phyloP scores from a whole-genome alignment of 2,888 invertebrate genomes.

The Nephrocerus scutellatus region DNA sequence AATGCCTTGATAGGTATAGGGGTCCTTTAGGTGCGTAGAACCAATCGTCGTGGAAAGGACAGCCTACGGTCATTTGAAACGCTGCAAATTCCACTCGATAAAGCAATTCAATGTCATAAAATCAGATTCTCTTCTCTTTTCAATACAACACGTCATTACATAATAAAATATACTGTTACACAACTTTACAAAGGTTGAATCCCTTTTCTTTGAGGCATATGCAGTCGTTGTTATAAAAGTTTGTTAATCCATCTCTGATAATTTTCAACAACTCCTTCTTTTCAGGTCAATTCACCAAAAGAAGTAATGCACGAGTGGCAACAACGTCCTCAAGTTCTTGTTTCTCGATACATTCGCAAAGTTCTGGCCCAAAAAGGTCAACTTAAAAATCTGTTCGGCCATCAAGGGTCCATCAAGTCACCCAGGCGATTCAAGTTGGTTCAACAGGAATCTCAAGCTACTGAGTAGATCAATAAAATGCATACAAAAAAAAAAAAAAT shows the following conservation, averaged over 20 bases:
- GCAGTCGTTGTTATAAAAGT: background rate
- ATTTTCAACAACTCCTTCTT: slow-evolving; percentile 21
- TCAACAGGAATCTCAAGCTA: slow-evolving; percentile 84
- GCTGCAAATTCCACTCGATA: too few species aligned
- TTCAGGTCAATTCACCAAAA: slow-evolving; percentile 75
- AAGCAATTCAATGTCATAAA: too few species aligned
- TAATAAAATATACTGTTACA: too few species aligned
- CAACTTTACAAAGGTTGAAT: too few species aligned
- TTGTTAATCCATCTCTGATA: background rate
- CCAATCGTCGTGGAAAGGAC: too few species aligned
- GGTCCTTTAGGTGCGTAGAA: too few species aligned
- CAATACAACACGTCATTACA: too few species aligned
- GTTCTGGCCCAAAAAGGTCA: slow-evolving; percentile 73
- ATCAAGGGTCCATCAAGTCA: slow-evolving; percentile 77
- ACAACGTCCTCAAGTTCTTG: slow-evolving; percentile 75
- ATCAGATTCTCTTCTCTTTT: too few species aligned
- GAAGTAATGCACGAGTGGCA: slow-evolving; percentile 89
- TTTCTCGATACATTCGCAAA: slow-evolving; percentile 75
- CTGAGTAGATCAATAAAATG: slow-evolving; percentile 1
- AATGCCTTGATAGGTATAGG: too few species aligned
- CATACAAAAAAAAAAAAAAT: slow-evolving; percentile 1
- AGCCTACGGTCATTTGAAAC: too few species aligned
- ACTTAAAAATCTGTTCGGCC: slow-evolving; percentile 60
- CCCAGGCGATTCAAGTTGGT: slow-evolving; percentile 82
- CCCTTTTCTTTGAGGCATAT: too few species aligned